Percentiles rank a stretch among this genome's conserved stretches.
Evolutionary conservation across 2,888 invertebrate genomes (phyloP).

Genomic region (Meteorus colon): DNA sequence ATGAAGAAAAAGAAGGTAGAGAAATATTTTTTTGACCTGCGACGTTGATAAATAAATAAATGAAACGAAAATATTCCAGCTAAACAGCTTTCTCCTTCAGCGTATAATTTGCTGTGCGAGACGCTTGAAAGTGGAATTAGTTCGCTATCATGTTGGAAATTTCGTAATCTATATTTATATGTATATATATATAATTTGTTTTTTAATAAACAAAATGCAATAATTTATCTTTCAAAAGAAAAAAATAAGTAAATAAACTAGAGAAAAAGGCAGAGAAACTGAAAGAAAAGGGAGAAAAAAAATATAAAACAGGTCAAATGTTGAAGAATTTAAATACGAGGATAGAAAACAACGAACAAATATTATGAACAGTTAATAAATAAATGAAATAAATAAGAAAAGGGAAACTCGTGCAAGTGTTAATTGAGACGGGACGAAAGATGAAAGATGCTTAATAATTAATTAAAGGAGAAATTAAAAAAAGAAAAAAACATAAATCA

Average conservation of each 20-base stretch:
- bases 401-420: neutral
- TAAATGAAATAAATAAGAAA: neutral
- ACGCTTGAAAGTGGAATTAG: constrained; percentile 2
- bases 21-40: neutral
- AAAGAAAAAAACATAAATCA: neutral
- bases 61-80: constrained; percentile 1
- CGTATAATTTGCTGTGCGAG: neutral
- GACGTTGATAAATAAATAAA: neutral
- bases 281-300: neutral
- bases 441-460: neutral
- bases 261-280: neutral
- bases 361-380: neutral
- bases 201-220: neutral
- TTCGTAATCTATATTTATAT: constrained; percentile 7
- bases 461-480: neutral
- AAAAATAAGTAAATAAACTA: too few relatives aligned
- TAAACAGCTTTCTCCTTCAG: constrained; percentile 2
- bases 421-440: neutral
- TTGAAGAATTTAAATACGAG: neutral
- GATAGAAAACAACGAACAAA: too few relatives aligned
- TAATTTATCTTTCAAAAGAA: neutral
- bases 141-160: constrained; percentile 1
- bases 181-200: neutral
- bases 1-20: neutral
- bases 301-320: neutral